Evolutionary conservation across 2,797 vertebrate genomes (phyloP), one percentile per base, ranked within the genome.

Genomic region (Megalops cyprinoides): DNA sequence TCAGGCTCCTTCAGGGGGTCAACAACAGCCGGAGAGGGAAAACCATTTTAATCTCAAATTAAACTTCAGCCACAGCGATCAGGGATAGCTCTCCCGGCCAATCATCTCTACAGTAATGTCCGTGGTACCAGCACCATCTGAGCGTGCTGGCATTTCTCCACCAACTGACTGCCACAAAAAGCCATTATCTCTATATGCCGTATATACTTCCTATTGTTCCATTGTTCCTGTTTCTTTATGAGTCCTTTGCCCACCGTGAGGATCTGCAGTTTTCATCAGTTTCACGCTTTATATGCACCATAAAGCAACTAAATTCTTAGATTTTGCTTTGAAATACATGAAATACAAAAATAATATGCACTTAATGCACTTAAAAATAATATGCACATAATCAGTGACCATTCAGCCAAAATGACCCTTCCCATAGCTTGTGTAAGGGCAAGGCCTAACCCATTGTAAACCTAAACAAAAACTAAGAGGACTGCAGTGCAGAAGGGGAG

Each of bases 1-100:
- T 85, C 80, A 79, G 34, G 51, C 74, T 37, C 23, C 55, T 51
- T 48, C 15, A 76, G 79, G 55, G 84, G 84, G 86, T 87, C 85
- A 86, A 84, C 53, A 58, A 18, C 49, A 14, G 69, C 76, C 34
- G 73, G 69, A 8, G 79, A 83, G 49, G 73, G 31, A 55, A 76
- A 78, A 48, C 55, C 55, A 88, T 84, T 86, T 81, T 88, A 46
- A 91, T 88, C 65, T 82, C 44, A 84, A 87, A 85, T 84, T 84
- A 86, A 84, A 84, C 74, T 37, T 55, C 74, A 49, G 73, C 46
- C 49, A 20, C 9, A 74, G 58, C 55, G 78, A 82, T 75, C 14
- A 82, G 53, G 46, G 15, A 39, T 48, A n/a, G 18, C 51, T 85
- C 53, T 49, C 46, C 34, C 23, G 53, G 78, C 69, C 56, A 76